These are phyloP conservation scores for Zoroaster sp. DNA, from an alignment of 53 echinoderm and acorn worm genomes.

Conservation along the genomic window DNA sequence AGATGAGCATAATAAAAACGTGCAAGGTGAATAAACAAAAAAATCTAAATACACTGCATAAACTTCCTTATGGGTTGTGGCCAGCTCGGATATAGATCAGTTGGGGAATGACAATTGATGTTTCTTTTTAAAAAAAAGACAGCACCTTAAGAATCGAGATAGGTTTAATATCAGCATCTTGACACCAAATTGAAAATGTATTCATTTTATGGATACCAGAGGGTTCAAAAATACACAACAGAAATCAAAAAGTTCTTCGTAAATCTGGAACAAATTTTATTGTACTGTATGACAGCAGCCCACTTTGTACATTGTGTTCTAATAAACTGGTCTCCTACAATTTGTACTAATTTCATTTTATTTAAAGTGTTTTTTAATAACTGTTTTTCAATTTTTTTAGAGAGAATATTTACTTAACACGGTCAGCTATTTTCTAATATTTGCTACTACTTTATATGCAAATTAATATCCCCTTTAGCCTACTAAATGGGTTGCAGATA, in stretches of 20 bases:
- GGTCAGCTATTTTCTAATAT: neutral
- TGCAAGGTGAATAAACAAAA: too few relatives aligned
- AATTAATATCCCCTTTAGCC: neutral
- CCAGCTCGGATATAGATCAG: too few relatives aligned
- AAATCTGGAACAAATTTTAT: constrained; percentile 6
- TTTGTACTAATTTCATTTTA: neutral
- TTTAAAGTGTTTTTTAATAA: neutral
- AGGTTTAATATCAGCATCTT: too few relatives aligned
- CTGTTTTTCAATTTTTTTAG: neutral
- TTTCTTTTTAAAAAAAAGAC: too few relatives aligned
- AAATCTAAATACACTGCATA: too few relatives aligned
- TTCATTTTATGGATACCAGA: too few relatives aligned
- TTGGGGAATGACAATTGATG: too few relatives aligned
- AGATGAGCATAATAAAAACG: too few relatives aligned
- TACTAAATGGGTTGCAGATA: neutral
- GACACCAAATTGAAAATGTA: too few relatives aligned
- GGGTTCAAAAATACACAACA: neutral
- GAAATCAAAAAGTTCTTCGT: neutral
- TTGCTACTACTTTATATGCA: neutral
- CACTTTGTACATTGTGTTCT: constrained; percentile 39
- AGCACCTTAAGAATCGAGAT: too few relatives aligned
- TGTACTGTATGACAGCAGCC: constrained; percentile 22
- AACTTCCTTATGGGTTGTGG: too few relatives aligned
- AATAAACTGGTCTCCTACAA: constrained; percentile 14
- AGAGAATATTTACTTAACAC: neutral